These are phyloP conservation scores for Anorthoa munda DNA, from an alignment of 2,888 invertebrate species.

Conservation along the genomic window DNA sequence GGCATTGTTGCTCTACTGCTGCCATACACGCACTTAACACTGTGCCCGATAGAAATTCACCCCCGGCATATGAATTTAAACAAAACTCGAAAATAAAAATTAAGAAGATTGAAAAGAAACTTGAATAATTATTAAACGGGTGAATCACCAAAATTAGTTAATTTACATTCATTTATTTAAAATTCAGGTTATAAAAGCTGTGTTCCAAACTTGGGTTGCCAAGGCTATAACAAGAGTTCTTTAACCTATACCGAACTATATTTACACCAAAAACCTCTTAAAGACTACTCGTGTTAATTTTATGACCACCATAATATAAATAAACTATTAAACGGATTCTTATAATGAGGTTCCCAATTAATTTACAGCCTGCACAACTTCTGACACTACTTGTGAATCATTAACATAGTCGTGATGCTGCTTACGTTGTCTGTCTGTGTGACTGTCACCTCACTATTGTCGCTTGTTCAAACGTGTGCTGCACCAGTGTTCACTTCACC, in stretches of 20 bases:
- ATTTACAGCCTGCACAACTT: constrained; percentile 50
- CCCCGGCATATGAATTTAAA: not conserved
- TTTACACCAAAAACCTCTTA: constrained; percentile 36
- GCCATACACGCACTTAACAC: constrained; percentile 84
- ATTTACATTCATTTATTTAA: constrained; percentile 22
- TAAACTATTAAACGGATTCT: constrained; percentile 38
- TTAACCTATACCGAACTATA: constrained; percentile 31
- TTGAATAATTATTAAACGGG: not conserved
- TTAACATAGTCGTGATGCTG: constrained; percentile 62
- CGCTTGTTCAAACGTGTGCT: constrained; percentile 54
- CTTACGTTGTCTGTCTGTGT: constrained; percentile 52
- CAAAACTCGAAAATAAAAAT: not conserved
- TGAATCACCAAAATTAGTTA: constrained; percentile 2
- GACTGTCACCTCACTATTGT: constrained; percentile 51
- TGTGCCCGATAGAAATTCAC: constrained; percentile 62
- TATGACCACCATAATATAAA: constrained; percentile 47
- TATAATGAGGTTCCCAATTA: constrained; percentile 55
- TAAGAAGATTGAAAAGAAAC: not conserved
- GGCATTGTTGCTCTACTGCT: constrained; percentile 80
- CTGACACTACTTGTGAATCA: constrained; percentile 60
- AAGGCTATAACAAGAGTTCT: constrained; percentile 35
- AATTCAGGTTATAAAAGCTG: constrained; percentile 12
- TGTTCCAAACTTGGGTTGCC: constrained; percentile 10
- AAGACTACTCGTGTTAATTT: constrained; percentile 39
- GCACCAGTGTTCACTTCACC: constrained; percentile 44